Conservation (phyloP, 2,797 vertebrate species). For the Phrynocephalus guinanensis region DNA sequence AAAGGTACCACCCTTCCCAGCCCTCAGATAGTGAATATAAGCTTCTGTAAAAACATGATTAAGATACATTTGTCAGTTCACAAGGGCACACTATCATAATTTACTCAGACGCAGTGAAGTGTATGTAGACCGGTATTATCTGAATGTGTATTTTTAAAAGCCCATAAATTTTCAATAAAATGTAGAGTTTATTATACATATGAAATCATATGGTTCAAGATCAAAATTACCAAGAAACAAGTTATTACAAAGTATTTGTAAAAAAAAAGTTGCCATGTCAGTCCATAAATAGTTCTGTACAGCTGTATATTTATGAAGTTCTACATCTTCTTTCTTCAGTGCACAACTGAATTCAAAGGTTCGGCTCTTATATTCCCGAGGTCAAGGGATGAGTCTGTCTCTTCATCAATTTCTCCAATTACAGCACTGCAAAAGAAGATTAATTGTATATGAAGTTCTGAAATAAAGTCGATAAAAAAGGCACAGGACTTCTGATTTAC, state of each 20-base stretch:
- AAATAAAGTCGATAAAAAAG: slow-evolving; percentile 8
- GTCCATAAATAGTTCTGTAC: slow-evolving; percentile 75
- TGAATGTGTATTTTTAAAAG: neutral
- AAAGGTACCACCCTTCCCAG: too few species aligned
- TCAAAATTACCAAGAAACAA: slow-evolving; percentile 64
- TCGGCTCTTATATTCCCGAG: slow-evolving; percentile 97
- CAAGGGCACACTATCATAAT: neutral
- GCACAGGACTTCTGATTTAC: neutral
- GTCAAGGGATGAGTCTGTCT: slow-evolving; percentile 95
- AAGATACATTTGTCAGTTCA: neutral
- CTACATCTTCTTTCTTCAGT: slow-evolving; percentile 78
- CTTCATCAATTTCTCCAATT: slow-evolving; percentile 98
- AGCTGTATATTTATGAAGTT: slow-evolving; percentile 77
- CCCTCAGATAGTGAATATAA: too few species aligned
- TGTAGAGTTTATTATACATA: slow-evolving; percentile 81
- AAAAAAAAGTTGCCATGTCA: slow-evolving; percentile 25
- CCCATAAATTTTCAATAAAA: slow-evolving; percentile 68
- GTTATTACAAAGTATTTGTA: slow-evolving; percentile 58
- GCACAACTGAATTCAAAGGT: slow-evolving; percentile 95
- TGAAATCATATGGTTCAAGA: slow-evolving; percentile 67
- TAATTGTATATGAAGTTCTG: slow-evolving; percentile 31
- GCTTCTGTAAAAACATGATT: neutral
- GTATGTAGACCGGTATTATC: neutral
- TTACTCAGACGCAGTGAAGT: too few species aligned
- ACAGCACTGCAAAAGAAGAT: slow-evolving; percentile 86